phyloP scores from a whole-genome alignment of 2,797 vertebrate species.

The Psittacula derbiana region DNA sequence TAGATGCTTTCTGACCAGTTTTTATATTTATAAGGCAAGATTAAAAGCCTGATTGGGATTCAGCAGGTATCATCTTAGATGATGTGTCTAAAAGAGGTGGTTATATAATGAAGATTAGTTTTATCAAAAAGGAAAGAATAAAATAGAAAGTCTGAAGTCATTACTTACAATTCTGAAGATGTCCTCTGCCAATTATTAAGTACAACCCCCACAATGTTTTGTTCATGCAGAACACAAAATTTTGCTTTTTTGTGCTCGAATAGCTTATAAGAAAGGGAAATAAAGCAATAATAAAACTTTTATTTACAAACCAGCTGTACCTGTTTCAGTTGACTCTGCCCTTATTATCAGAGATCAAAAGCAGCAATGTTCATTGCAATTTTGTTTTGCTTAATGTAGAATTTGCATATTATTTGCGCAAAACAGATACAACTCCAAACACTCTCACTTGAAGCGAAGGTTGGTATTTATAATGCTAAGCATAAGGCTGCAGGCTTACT shows the following conservation, averaged over 20 bases:
- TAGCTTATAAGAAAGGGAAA: background rate
- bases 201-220: background rate
- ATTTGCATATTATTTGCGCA: background rate
- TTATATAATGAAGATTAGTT: background rate
- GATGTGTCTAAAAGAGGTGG: background rate
- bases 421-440: background rate
- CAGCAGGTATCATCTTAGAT: background rate
- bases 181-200: background rate
- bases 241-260: background rate
- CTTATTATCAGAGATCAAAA: background rate
- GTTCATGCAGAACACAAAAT: background rate
- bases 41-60: background rate
- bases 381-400: background rate
- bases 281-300: background rate
- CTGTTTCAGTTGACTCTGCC: background rate
- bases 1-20: background rate
- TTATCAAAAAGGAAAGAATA: background rate
- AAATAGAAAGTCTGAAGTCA: background rate
- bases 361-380: background rate
- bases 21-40: slow-evolving; percentile 15
- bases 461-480: background rate
- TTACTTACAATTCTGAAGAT: background rate
- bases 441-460: background rate
- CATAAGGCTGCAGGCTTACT: background rate
- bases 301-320: background rate